Conservation (phyloP, 2,797 vertebrate genomes). For the Phrynocephalus forsythii region DNA sequence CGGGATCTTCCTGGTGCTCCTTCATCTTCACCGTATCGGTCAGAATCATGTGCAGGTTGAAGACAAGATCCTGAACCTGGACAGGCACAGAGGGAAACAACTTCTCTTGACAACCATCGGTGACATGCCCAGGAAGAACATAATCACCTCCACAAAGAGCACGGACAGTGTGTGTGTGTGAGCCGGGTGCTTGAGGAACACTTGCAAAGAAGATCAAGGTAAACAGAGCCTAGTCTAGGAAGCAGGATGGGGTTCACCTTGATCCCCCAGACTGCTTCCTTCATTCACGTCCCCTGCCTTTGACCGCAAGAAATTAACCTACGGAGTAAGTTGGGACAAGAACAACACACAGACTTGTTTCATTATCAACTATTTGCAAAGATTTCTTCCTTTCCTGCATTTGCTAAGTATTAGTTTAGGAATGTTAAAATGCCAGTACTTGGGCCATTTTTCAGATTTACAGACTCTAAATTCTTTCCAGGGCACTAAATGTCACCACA, state of each 20-base stretch:
- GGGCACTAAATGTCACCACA: background rate
- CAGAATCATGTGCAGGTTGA: constrained; percentile 95
- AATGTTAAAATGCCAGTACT: background rate
- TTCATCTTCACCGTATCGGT: constrained; percentile 96
- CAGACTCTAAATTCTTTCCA: background rate
- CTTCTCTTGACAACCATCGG: background rate
- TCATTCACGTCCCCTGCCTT: background rate
- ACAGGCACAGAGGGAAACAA: background rate
- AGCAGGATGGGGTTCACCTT: background rate
- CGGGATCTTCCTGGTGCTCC: constrained; percentile 92
- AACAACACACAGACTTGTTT: background rate
- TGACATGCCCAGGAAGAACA: background rate
- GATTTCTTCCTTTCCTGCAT: background rate
- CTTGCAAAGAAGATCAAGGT: background rate
- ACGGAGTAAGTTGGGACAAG: background rate
- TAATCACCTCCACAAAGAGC: background rate
- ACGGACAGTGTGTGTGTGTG: background rate
- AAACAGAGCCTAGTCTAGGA: background rate
- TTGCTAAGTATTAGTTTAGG: background rate
- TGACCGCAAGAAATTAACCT: background rate
- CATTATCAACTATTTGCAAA: background rate
- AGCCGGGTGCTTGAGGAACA: background rate
- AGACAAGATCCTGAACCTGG: constrained; percentile 93
- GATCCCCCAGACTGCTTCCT: background rate
- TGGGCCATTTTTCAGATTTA: background rate